These are phyloP conservation scores for Amorpha juglandis DNA, from an alignment of 2,888 invertebrate genomes.

Conservation along the genomic window DNA sequence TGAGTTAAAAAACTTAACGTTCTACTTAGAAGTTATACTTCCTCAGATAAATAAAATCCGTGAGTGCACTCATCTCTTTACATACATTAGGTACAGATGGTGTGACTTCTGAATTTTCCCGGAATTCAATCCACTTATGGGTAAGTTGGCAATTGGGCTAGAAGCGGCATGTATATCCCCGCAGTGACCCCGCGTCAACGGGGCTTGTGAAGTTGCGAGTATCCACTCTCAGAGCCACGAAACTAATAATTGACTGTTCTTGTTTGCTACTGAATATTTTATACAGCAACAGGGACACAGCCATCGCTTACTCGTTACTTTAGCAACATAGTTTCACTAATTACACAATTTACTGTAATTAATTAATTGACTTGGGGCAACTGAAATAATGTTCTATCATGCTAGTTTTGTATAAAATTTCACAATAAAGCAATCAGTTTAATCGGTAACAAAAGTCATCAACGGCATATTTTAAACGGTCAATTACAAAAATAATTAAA, in stretches of 20 bases:
- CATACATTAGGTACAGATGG: constrained; percentile 39
- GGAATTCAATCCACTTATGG: constrained; percentile 72
- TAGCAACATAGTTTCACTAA: constrained; percentile 21
- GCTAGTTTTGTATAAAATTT: not conserved
- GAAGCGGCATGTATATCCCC: constrained; percentile 67
- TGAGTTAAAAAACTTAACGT: too few species aligned
- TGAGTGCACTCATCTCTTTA: constrained; percentile 16
- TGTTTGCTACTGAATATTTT: constrained; percentile 24
- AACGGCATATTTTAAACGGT: not conserved
- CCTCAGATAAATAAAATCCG: constrained; percentile 10
- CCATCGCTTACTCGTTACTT: constrained; percentile 11
- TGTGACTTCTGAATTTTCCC: constrained; percentile 51
- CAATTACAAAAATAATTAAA: not conserved
- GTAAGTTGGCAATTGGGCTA: constrained; percentile 67
- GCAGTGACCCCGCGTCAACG: constrained; percentile 65
- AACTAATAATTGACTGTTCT: constrained; percentile 33
- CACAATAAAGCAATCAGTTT: not conserved
- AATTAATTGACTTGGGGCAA: not conserved
- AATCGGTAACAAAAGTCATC: not conserved
- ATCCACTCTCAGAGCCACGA: constrained; percentile 50
- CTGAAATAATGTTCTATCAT: not conserved
- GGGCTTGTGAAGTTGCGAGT: constrained; percentile 56
- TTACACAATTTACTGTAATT: constrained; percentile 2
- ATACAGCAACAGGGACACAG: constrained; percentile 1
- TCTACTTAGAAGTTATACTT: not conserved